Percentiles rank a stretch among this genome's conserved stretches.
phyloP scores from a whole-genome alignment of 2,888 invertebrate species.

The Eumerus sabulonum region DNA sequence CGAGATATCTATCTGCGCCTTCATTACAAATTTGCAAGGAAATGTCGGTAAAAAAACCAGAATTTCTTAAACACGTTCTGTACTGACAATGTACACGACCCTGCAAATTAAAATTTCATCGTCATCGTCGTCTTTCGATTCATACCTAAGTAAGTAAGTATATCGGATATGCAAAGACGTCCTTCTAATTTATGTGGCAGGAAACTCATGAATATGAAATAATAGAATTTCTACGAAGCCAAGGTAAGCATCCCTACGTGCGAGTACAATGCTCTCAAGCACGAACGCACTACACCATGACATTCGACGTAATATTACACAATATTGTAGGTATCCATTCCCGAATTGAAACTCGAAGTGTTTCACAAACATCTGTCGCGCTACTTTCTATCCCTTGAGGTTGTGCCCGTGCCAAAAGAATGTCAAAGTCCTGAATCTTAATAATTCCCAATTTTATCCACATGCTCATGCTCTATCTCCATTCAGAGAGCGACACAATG shows the following conservation, averaged over 20 bases:
- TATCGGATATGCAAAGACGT: conserved; percentile 40
- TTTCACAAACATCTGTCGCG: conserved; percentile 24
- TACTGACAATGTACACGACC: too few species aligned
- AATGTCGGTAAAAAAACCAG: too few species aligned
- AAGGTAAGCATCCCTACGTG: neutral
- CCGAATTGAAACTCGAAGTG: conserved; percentile 15
- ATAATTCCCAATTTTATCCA: conserved; percentile 23
- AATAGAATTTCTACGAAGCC: conserved; percentile 9
- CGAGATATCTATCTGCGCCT: too few species aligned
- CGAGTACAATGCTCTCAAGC: neutral
- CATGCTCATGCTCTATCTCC: conserved; percentile 1
- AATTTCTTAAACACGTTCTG: too few species aligned
- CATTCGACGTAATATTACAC: conserved; percentile 4
- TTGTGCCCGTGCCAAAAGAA: conserved; percentile 23
- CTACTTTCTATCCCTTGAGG: conserved; percentile 15
- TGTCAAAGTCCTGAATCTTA: conserved; percentile 16
- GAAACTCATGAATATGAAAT: conserved; percentile 43
- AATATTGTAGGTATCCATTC: too few species aligned
- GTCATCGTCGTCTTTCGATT: conserved; percentile 1
- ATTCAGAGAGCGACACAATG: neutral
- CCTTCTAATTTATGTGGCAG: conserved; percentile 27
- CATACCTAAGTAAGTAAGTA: neutral
- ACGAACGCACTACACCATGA: conserved; percentile 12
- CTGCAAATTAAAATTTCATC: conserved; percentile 17
- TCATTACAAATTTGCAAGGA: too few species aligned